These are phyloP conservation scores for Leptinotarsa lineolata DNA, from an alignment of 1,140 invertebrate species.

Conservation along the genomic window DNA sequence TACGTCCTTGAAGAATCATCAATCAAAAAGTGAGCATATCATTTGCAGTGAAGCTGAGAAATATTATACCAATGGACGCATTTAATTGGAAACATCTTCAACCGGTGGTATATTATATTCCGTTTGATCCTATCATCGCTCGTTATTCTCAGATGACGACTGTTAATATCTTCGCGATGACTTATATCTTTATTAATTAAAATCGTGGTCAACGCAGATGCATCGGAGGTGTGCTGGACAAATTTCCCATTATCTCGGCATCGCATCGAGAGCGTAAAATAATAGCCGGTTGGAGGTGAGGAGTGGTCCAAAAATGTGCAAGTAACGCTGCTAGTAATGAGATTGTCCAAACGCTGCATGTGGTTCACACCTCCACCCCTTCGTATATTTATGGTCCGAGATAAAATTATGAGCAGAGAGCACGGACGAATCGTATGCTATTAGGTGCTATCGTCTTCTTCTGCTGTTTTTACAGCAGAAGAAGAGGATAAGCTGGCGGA, in stretches of 20 bases:
- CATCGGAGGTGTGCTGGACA: constrained; percentile 25
- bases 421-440: neutral
- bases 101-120: neutral
- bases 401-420: constrained; percentile 23
- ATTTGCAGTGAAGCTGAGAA: too few relatives aligned
- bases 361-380: constrained; percentile 48
- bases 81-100: too few relatives aligned
- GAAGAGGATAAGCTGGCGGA: too few relatives aligned
- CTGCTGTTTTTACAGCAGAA: too few relatives aligned
- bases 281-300: constrained; percentile 32
- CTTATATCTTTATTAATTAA: constrained; percentile 19
- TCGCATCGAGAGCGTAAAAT: constrained; percentile 37
- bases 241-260: constrained; percentile 40
- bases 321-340: constrained; percentile 48
- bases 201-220: constrained; percentile 13
- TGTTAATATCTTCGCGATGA: constrained; percentile 5
- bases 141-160: neutral
- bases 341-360: constrained; percentile 47
- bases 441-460: too few relatives aligned
- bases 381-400: constrained; percentile 13
- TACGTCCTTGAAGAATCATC: too few relatives aligned
- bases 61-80: too few relatives aligned
- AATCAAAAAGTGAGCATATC: too few relatives aligned
- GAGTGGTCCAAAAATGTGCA: constrained; percentile 41
- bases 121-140: neutral